Evolutionary conservation across 2,113 vertebrate genomes (phyloP).

Genomic region (Chlorodrepanis virens): DNA sequence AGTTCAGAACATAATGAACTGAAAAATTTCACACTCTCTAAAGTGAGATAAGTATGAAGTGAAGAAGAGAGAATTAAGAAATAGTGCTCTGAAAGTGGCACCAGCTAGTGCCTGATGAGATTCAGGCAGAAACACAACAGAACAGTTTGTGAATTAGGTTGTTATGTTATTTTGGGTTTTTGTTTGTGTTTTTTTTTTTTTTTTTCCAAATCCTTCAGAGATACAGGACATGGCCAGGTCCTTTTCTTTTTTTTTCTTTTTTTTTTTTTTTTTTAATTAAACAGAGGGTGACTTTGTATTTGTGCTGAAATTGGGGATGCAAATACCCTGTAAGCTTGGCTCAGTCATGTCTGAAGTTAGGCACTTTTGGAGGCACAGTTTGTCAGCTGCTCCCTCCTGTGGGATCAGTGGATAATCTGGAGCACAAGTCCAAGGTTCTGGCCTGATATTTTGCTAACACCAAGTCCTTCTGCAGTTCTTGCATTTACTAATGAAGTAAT

Average conservation of each 20-base stretch:
- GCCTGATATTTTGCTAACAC: neutral
- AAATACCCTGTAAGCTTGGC: neutral
- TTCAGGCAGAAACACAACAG: slow-evolving; percentile 19
- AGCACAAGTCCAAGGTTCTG: neutral
- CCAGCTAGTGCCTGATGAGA: slow-evolving; percentile 19
- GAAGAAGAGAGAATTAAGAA: slow-evolving; percentile 60
- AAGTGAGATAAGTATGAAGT: slow-evolving; percentile 64
- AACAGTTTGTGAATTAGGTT: neutral
- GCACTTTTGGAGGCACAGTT: neutral
- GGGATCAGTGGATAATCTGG: neutral
- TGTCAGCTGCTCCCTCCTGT: neutral
- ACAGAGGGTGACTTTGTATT: neutral
- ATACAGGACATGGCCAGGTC: neutral
- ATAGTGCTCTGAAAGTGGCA: slow-evolving; percentile 17
- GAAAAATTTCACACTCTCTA: slow-evolving; percentile 68
- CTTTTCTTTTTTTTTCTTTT: neutral
- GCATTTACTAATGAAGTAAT: neutral
- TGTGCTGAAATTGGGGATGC: neutral
- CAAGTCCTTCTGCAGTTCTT: neutral
- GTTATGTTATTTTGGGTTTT: neutral
- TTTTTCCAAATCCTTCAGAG: neutral
- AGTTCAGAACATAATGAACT: slow-evolving; percentile 71
- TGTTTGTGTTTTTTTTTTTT: neutral
- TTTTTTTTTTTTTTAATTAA: no score
- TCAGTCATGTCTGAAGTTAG: neutral